A percentile compares a stretch with the other conserved stretches of the same genome.
These are phyloP conservation scores for Apaloderma vittatum DNA, from an alignment of 2,113 vertebrate genomes.

Conservation along the genomic window DNA sequence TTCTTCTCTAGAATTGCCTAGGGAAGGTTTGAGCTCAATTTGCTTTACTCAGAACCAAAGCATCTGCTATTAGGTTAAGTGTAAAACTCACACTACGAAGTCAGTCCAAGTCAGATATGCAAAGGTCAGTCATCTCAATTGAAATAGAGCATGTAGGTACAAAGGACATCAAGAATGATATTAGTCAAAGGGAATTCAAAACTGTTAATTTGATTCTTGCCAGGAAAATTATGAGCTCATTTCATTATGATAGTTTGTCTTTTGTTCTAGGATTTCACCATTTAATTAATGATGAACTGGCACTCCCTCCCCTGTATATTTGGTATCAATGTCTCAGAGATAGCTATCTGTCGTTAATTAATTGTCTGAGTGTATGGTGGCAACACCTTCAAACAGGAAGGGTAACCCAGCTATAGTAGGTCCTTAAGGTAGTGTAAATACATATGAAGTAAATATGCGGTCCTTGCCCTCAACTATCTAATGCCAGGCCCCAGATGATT, in stretches of 20 bases:
- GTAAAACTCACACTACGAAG: not conserved
- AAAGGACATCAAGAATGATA: not conserved
- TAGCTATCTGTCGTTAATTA: not conserved
- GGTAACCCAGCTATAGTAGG: not conserved
- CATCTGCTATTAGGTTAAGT: slow-evolving; percentile 29
- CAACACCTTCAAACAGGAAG: not conserved
- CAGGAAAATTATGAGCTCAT: not conserved
- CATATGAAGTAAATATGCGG: not conserved
- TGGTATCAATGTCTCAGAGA: not conserved
- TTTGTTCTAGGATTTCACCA: not conserved
- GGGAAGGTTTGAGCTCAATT: not conserved
- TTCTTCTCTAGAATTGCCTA: not conserved
- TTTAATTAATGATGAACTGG: not conserved
- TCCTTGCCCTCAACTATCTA: not conserved
- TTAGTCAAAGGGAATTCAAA: slow-evolving; percentile 26
- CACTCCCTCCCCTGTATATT: no score
- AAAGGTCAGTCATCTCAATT: not conserved
- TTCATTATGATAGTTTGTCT: no score
- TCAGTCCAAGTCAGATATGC: not conserved
- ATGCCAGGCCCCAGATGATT: not conserved
- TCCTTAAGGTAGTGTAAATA: not conserved
- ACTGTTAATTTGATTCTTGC: slow-evolving; percentile 53
- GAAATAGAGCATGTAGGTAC: not conserved
- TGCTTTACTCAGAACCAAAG: not conserved
- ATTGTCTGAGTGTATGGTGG: not conserved